Base-by-base conservation (phyloP, 2,113 vertebrate species). In the Propithecus coquereli region DNA sequence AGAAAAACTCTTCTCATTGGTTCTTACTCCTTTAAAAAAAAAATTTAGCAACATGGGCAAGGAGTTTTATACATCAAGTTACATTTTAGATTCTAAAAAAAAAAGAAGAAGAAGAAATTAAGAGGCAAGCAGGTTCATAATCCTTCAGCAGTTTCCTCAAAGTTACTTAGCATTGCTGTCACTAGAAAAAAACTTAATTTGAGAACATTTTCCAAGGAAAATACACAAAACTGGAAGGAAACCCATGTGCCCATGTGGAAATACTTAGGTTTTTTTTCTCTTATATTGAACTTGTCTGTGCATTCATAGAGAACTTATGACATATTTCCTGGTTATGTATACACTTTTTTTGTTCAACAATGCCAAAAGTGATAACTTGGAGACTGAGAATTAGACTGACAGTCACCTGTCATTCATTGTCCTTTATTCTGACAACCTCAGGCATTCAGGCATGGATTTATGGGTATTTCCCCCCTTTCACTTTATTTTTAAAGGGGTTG, bases 351-450 rank as follows among this genome's bases (percentile, higher is more conserved):
- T 81, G 97, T 98, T 97, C 90, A 98, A 98, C 97, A 98, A 97
- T 98, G 96, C 87, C 94, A 89, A 97, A 98, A 98, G 90, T 99
- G 98, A 98, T 98, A 98, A 98, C 98, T 98, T 97, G 97, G 95
- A 93, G 97, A 97, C 96, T 92, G 66, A 98, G 97, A 98, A 98
- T 98, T 98, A 98, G 98, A 90, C 87, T 98, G 98, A 99, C 98
- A 99, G 98, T 99, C 99, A 99, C 98, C 98, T 99, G 98, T 99
- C 99, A 99, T 98, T 99, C 98, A 98, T 96, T 98, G 98, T 98
- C 98, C 98, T 98, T 98, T 99, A 98, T 98, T 98, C 98, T 98
- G 98, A 98, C 97, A 99, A 98, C 98, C 91, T 98, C 98, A 98
- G 97, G 97, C 98, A 98, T 99, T 99, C 98, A 98, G 97, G 96